Evolutionary conservation across 2,797 vertebrate genomes (phyloP).

Genomic region (Pristis pectinata): DNA sequence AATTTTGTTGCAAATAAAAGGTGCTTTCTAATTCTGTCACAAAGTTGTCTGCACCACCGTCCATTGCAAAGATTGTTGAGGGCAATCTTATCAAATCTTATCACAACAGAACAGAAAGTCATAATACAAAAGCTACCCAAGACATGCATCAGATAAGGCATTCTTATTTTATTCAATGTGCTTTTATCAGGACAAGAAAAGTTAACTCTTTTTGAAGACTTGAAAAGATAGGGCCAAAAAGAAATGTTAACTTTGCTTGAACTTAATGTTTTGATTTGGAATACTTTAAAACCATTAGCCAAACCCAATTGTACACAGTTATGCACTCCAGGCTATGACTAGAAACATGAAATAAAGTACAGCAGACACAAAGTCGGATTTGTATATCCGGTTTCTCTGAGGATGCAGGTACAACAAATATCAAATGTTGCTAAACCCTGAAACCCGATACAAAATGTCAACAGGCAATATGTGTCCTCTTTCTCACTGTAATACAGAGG

Average conservation of each 20-base stretch:
- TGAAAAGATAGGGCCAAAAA: constrained; percentile 12
- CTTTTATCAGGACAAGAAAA: background rate
- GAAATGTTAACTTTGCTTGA: constrained; percentile 31
- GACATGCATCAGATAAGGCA: background rate
- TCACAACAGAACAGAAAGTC: background rate
- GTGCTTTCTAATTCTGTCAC: background rate
- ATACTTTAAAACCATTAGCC: constrained; percentile 19
- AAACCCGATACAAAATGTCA: constrained; percentile 33
- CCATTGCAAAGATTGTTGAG: background rate
- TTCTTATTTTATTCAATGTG: background rate
- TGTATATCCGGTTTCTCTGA: constrained; percentile 39
- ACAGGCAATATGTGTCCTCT: constrained; percentile 22
- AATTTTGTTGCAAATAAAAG: background rate
- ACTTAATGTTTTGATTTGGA: constrained; percentile 35
- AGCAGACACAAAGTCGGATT: constrained; percentile 42
- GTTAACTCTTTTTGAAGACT: background rate
- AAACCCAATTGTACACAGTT: constrained; percentile 15
- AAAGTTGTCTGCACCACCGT: background rate
- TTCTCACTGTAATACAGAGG: constrained; percentile 1
- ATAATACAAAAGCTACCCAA: background rate
- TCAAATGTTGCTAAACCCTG: background rate
- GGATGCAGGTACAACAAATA: constrained; percentile 33
- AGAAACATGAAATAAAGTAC: constrained; percentile 25
- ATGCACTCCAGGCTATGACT: constrained; percentile 24
- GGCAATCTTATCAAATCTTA: background rate